phyloP scores from a whole-genome alignment of 2,888 invertebrate genomes.

The Sinodicranocentrus sp. region DNA sequence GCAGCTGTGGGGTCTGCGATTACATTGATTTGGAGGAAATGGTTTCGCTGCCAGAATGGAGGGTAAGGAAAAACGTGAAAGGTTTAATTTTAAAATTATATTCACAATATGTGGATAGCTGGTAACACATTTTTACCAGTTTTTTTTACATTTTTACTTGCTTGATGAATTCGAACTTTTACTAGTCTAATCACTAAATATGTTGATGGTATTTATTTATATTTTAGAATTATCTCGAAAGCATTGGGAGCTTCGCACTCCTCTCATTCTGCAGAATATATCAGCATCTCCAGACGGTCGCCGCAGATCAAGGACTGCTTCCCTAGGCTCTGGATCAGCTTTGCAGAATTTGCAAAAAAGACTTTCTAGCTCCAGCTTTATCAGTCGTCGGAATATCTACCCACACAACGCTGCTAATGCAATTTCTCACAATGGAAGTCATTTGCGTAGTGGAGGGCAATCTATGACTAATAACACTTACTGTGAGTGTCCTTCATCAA shows the following conservation, averaged over 20 bases:
- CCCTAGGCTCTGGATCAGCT: constrained; percentile 48
- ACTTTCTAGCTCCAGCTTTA: constrained; percentile 60
- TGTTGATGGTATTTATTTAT: neutral
- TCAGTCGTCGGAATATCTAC: constrained; percentile 46
- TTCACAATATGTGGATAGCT: too few species aligned
- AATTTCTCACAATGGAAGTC: constrained; percentile 40
- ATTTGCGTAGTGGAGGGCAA: constrained; percentile 42
- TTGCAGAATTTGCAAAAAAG: constrained; percentile 61
- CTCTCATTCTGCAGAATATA: constrained; percentile 58
- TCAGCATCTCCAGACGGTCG: constrained; percentile 59
- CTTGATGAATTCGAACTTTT: neutral
- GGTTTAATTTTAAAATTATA: too few species aligned
- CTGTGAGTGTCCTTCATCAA: constrained; percentile 56
- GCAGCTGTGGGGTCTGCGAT: constrained; percentile 74
- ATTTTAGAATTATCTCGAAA: constrained; percentile 54
- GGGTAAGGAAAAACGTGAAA: constrained; percentile 55
- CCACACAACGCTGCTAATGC: constrained; percentile 44
- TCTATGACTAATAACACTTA: constrained; percentile 59
- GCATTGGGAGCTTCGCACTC: constrained; percentile 57
- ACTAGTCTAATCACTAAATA: neutral
- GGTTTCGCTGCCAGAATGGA: constrained; percentile 60
- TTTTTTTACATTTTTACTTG: too few species aligned
- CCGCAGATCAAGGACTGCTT: constrained; percentile 54
- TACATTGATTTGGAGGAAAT: constrained; percentile 68
- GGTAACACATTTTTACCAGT: too few species aligned